These are phyloP conservation scores for Ursus arctos DNA, from an alignment of 2,113 vertebrate species.

Conservation along the genomic window DNA sequence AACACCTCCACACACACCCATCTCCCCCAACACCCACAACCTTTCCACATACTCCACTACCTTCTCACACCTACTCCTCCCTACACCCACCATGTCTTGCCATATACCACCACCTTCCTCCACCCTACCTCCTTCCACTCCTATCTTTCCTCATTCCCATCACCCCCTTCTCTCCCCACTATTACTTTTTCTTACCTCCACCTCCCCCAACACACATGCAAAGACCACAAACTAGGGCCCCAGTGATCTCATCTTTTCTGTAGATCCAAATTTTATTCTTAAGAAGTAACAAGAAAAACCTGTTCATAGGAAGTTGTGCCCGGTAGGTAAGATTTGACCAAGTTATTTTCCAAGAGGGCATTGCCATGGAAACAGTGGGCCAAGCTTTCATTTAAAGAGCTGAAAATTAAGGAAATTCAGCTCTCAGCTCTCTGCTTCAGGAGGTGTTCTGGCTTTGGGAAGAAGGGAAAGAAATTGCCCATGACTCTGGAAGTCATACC, in stretches of 20 bases:
- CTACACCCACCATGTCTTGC: neutral
- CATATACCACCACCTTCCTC: neutral
- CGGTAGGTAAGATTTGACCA: neutral
- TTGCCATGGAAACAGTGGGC: neutral
- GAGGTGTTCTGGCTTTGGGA: neutral
- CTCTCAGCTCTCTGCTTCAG: neutral
- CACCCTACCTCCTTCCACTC: neutral
- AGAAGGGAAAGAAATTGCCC: neutral
- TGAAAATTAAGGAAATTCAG: neutral
- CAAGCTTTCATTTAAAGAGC: neutral
- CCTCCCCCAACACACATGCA: neutral
- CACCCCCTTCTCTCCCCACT: no score
- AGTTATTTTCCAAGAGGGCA: neutral
- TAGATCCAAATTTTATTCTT: neutral
- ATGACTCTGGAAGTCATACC: neutral
- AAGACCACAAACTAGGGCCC: neutral
- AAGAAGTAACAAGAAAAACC: neutral
- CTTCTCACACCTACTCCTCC: neutral
- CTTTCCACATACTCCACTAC: neutral
- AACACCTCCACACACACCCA: neutral
- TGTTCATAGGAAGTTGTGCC: neutral
- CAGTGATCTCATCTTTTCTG: neutral
- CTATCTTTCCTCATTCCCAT: neutral
- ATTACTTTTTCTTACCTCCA: neutral
- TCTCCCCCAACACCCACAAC: neutral